Percentiles rank a stretch among this genome's conserved stretches.
phyloP scores from a whole-genome alignment of 2,888 invertebrate species.

The Allacma fusca region DNA sequence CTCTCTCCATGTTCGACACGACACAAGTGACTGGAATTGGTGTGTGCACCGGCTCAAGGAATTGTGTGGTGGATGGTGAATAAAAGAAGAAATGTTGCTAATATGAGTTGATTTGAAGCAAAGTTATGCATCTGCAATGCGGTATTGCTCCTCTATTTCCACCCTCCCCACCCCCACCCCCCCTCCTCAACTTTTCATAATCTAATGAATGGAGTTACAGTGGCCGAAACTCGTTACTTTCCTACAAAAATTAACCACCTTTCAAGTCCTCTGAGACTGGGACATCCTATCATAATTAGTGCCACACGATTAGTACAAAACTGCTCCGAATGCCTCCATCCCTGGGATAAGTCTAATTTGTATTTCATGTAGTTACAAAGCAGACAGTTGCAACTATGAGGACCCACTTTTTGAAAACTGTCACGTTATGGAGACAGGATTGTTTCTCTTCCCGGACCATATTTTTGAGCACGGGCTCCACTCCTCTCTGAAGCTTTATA shows the following conservation, averaged over 20 bases:
- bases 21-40: neutral
- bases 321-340: neutral
- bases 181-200: conserved; percentile 29
- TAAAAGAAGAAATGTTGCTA: conserved; percentile 7
- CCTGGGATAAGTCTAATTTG: too few relatives aligned
- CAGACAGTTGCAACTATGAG: too few relatives aligned
- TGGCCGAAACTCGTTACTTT: neutral
- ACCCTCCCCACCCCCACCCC: too few relatives aligned
- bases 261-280: neutral
- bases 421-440: too few relatives aligned
- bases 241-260: neutral
- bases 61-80: conserved; percentile 4
- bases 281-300: neutral
- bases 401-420: too few relatives aligned
- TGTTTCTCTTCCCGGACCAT: too few relatives aligned
- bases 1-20: neutral
- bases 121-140: conserved; percentile 60
- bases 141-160: conserved; percentile 45
- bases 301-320: neutral
- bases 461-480: too few relatives aligned
- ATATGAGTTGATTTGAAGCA: conserved; percentile 43
- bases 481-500: too few relatives aligned
- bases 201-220: conserved; percentile 1
- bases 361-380: too few relatives aligned
- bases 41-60: neutral